A percentile compares a stretch with the other conserved stretches of the same genome.
Conservation (phyloP, 2,888 invertebrate genomes). For the Digitonthophagus gazella region DNA sequence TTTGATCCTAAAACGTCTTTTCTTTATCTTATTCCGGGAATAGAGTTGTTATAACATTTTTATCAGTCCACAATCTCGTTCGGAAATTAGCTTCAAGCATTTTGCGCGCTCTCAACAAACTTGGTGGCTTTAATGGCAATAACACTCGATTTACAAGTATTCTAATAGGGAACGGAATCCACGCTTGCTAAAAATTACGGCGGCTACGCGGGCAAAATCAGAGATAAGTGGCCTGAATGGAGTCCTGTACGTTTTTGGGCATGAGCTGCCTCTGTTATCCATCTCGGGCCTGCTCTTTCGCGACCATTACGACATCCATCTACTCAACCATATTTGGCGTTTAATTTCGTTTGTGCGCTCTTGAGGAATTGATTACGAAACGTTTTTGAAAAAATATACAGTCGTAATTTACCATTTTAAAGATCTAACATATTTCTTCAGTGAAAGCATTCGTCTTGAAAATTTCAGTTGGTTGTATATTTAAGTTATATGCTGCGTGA, state of each 20-base stretch:
- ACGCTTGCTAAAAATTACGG: background rate
- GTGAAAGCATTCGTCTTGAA: too few relatives aligned
- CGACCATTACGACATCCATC: background rate
- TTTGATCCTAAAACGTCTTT: too few relatives aligned
- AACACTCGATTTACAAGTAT: background rate
- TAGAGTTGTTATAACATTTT: too few relatives aligned
- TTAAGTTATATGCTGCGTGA: too few relatives aligned
- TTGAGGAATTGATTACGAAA: background rate
- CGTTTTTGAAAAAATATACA: background rate
- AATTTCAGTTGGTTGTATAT: too few relatives aligned
- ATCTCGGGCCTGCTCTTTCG: background rate
- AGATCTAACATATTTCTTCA: too few relatives aligned
- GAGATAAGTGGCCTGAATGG: background rate
- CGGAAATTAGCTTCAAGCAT: background rate
- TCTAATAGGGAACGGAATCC: background rate
- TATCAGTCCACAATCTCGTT: too few relatives aligned
- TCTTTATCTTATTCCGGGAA: too few relatives aligned
- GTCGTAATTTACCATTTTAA: background rate
- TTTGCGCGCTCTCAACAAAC: background rate
- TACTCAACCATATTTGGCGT: background rate
- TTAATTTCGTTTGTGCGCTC: background rate
- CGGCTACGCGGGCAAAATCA: background rate
- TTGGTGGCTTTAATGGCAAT: background rate
- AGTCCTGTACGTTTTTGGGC: background rate
- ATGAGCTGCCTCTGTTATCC: background rate